Evolutionary conservation across 2,888 invertebrate genomes (phyloP).

Genomic region (Lobophora halterata): DNA sequence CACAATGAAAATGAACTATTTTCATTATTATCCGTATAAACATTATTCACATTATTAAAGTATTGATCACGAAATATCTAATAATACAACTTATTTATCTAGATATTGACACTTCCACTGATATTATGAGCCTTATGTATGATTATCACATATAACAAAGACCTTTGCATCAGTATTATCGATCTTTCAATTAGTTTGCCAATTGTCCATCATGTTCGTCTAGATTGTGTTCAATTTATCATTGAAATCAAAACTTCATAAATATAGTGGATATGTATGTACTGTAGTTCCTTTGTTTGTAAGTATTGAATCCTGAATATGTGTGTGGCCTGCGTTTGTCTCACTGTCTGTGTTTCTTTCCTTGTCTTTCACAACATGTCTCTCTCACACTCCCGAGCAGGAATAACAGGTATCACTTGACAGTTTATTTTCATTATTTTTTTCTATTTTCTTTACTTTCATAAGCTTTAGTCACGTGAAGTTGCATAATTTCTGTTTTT

Average conservation of each 20-base stretch:
- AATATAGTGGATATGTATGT: slow-evolving; percentile 15
- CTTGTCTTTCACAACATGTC: slow-evolving; percentile 76
- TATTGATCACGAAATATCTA: no score
- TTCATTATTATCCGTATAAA: no score
- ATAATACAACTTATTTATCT: no score
- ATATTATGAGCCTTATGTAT: no score
- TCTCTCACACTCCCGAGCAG: slow-evolving; percentile 76
- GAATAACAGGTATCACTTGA: slow-evolving; percentile 79
- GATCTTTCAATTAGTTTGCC: neutral
- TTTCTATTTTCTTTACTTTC: slow-evolving; percentile 51
- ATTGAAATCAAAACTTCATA: slow-evolving; percentile 23
- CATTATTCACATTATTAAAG: no score
- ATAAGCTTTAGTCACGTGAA: slow-evolving; percentile 67
- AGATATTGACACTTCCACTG: no score
- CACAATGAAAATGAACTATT: no score
- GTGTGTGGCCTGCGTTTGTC: slow-evolving; percentile 77
- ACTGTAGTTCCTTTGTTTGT: slow-evolving; percentile 25
- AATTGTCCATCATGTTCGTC: slow-evolving; percentile 3
- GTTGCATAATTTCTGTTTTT: slow-evolving; percentile 57
- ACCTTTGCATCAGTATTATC: neutral
- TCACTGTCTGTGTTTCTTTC: slow-evolving; percentile 79
- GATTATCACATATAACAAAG: no score
- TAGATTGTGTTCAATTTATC: slow-evolving; percentile 19
- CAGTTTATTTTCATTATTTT: slow-evolving; percentile 47
- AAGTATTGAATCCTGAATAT: slow-evolving; percentile 41